Conservation (phyloP, 1,140 invertebrate species). For the Scaptodrosophila lebanonensis region DNA sequence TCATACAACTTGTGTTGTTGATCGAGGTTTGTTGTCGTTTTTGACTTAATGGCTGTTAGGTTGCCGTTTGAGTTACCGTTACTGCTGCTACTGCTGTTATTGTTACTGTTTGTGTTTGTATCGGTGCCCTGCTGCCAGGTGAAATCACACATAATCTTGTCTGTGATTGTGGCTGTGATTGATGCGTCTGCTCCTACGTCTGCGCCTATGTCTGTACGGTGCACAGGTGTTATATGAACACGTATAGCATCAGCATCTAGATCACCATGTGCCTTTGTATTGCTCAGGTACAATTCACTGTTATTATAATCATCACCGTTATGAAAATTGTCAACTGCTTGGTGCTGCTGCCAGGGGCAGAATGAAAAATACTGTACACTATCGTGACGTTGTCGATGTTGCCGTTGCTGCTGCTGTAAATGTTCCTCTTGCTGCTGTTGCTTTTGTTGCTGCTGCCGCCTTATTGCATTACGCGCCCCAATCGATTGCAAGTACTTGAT, state of each 20-base stretch:
- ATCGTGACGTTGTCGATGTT: slow-evolving; percentile 5
- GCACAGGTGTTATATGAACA: slow-evolving; percentile 23
- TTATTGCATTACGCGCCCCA: slow-evolving; percentile 47
- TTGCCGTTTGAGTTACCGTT: slow-evolving; percentile 12
- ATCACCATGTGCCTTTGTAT: neutral
- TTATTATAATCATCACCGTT: neutral
- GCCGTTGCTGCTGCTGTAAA: slow-evolving; percentile 10
- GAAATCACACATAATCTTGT: neutral
- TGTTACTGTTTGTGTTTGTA: slow-evolving; percentile 5
- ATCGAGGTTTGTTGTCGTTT: slow-evolving; percentile 8
- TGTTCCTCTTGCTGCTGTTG: neutral
- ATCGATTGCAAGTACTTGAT: slow-evolving; percentile 70
- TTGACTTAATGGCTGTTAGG: neutral
- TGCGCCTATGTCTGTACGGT: no score
- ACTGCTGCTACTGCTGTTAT: slow-evolving; percentile 5
- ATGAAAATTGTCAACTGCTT: slow-evolving; percentile 14
- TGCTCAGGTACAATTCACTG: neutral
- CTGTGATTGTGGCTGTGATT: neutral
- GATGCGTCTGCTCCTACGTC: no score
- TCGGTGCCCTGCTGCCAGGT: no score
- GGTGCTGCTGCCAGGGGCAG: slow-evolving; percentile 16
- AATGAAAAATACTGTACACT: no score
- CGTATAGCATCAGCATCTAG: slow-evolving; percentile 22
- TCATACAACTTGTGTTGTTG: slow-evolving; percentile 56
- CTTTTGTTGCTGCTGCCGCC: slow-evolving; percentile 17